phyloP scores from a whole-genome alignment of 2,797 vertebrate species.

The Artibeus jamaicensis region DNA sequence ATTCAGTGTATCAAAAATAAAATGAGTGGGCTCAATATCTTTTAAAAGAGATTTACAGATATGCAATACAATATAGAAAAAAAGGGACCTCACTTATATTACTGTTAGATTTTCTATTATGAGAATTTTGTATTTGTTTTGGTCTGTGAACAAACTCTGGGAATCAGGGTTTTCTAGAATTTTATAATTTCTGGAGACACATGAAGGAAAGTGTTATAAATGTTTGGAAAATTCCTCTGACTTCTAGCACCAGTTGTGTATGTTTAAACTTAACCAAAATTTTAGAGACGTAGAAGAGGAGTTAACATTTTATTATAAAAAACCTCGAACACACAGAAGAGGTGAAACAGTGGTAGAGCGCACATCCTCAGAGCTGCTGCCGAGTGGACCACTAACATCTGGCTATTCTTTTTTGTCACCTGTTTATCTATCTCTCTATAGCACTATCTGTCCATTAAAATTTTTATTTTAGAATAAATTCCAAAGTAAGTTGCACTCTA shows the following conservation, averaged over 20 bases:
- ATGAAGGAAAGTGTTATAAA: background rate
- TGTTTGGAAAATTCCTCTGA: background rate
- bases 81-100: background rate
- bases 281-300: background rate
- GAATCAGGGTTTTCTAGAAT: background rate
- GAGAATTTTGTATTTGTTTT: background rate
- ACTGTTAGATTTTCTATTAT: background rate
- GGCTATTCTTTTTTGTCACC: background rate
- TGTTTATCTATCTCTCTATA: background rate
- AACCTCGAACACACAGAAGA: background rate
- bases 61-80: background rate
- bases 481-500: background rate
- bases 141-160: background rate
- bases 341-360: background rate
- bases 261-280: background rate
- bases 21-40: background rate
- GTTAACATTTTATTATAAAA: background rate
- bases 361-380: background rate
- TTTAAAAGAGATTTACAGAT: slow-evolving; percentile 17
- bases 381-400: background rate
- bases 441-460: too few relatives aligned
- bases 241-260: background rate
- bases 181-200: background rate
- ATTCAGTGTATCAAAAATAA: background rate
- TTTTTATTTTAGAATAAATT: background rate